Percentiles rank a stretch among this genome's conserved stretches.
phyloP scores from a whole-genome alignment of 1,140 invertebrate genomes.

The Drosophila biarmipes region DNA sequence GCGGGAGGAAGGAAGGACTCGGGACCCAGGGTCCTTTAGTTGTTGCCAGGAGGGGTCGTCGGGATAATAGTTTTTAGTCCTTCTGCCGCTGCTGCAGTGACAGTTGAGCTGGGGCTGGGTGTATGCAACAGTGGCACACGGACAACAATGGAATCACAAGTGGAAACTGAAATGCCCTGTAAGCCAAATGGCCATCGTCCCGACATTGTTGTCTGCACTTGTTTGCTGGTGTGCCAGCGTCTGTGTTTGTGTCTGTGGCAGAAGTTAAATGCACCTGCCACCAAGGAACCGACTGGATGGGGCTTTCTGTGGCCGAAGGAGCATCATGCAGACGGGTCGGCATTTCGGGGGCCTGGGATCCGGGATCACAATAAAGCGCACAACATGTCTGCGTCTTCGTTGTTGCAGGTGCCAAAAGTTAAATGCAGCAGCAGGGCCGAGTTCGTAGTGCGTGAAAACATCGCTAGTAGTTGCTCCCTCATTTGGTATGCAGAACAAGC shows the following conservation, averaged over 20 bases:
- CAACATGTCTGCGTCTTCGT: conserved; percentile 49
- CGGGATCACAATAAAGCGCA: conserved; percentile 24
- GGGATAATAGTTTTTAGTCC: conserved; percentile 42
- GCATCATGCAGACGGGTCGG: neutral
- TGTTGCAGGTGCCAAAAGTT: conserved; percentile 65
- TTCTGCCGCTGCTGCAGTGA: conserved; percentile 2
- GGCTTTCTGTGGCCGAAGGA: conserved; percentile 5
- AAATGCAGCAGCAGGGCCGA: conserved; percentile 45
- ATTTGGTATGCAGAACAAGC: conserved; percentile 27
- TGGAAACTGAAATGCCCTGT: conserved; percentile 57
- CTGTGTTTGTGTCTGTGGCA: conserved; percentile 64
- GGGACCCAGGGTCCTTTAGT: neutral
- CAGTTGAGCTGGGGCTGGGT: conserved; percentile 7
- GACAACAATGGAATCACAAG: conserved; percentile 61
- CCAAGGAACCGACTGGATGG: conserved; percentile 32
- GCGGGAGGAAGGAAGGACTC: conserved; percentile 9
- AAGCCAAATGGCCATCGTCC: conserved; percentile 58
- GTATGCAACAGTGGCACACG: conserved; percentile 46
- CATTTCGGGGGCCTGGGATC: conserved; percentile 12
- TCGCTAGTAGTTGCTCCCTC: conserved; percentile 22
- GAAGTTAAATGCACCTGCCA: conserved; percentile 81
- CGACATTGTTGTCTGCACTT: conserved; percentile 68
- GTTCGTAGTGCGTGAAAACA: conserved; percentile 55
- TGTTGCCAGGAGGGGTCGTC: conserved; percentile 14
- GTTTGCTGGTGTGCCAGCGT: conserved; percentile 16